These are phyloP conservation scores for Synanthedon vespiformis DNA, from an alignment of 2,888 invertebrate genomes.

Conservation along the genomic window DNA sequence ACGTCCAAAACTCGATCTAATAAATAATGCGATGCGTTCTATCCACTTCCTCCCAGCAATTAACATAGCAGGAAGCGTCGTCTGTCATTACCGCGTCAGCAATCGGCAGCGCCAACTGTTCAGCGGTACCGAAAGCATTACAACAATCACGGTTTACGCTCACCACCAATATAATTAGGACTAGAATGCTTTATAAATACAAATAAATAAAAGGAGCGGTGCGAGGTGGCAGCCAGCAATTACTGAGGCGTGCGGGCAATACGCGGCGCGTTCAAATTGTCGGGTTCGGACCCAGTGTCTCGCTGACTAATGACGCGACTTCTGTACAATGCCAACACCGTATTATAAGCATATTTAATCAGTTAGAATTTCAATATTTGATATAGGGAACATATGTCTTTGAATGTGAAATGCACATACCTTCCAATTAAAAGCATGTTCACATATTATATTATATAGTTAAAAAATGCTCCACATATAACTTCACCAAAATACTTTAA, in stretches of 20 bases:
- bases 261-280: slow-evolving; percentile 49
- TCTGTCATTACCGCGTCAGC: slow-evolving; percentile 67
- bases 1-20: slow-evolving; percentile 52
- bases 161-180: slow-evolving; percentile 53
- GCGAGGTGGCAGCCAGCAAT: slow-evolving; percentile 62
- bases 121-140: slow-evolving; percentile 39
- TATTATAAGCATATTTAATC: slow-evolving; percentile 51
- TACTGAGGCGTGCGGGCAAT: slow-evolving; percentile 38
- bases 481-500: too few species aligned
- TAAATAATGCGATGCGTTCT: slow-evolving; percentile 58
- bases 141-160: slow-evolving; percentile 47
- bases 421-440: background rate
- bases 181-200: slow-evolving; percentile 60
- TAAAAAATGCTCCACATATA: too few species aligned
- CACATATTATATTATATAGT: too few species aligned
- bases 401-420: slow-evolving; percentile 8
- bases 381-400: slow-evolving; percentile 44
- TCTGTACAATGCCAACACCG: slow-evolving; percentile 36
- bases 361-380: slow-evolving; percentile 45
- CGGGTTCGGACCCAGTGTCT: slow-evolving; percentile 44
- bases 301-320: slow-evolving; percentile 61
- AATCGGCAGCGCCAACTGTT: slow-evolving; percentile 52
- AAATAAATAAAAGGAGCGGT: slow-evolving; percentile 62
- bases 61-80: slow-evolving; percentile 63
- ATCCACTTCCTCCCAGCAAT: slow-evolving; percentile 60